Evolutionary conservation across 1,140 invertebrate genomes (phyloP).

Genomic region (Gryon sp.): DNA sequence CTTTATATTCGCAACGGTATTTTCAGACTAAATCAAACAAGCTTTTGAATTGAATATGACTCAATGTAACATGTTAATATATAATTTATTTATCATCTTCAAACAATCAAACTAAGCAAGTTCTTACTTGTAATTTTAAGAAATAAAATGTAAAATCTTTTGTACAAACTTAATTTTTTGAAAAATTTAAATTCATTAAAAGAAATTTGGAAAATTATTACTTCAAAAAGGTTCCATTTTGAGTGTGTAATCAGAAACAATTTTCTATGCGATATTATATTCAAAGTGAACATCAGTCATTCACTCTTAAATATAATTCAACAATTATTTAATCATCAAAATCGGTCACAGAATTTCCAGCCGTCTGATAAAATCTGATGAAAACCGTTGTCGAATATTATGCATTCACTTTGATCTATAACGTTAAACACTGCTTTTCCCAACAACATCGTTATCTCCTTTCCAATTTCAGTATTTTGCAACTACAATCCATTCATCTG

Average conservation of each 20-base stretch:
- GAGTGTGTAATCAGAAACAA: too few relatives aligned
- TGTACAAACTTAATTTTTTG: too few relatives aligned
- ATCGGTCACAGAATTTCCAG: neutral
- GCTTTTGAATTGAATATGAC: neutral
- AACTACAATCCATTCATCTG: neutral
- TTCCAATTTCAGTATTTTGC: neutral
- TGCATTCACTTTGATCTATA: conserved; percentile 11
- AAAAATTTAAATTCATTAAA: too few relatives aligned
- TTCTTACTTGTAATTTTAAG: too few relatives aligned
- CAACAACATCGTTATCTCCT: neutral
- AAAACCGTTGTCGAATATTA: conserved; percentile 1
- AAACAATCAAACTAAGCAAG: too few relatives aligned
- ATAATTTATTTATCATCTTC: neutral
- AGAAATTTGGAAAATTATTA: too few relatives aligned
- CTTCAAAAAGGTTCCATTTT: too few relatives aligned
- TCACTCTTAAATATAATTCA: neutral
- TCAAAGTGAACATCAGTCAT: neutral
- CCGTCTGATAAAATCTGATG: neutral
- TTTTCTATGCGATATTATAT: too few relatives aligned
- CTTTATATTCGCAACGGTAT: conserved; percentile 8
- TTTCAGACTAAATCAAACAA: neutral
- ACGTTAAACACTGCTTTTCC: conserved; percentile 2
- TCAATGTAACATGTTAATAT: neutral
- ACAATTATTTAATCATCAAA: neutral
- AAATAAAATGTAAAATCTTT: too few relatives aligned